Evolutionary conservation across 2,113 vertebrate species (phyloP).

Genomic region (Hiodon alosoides): DNA sequence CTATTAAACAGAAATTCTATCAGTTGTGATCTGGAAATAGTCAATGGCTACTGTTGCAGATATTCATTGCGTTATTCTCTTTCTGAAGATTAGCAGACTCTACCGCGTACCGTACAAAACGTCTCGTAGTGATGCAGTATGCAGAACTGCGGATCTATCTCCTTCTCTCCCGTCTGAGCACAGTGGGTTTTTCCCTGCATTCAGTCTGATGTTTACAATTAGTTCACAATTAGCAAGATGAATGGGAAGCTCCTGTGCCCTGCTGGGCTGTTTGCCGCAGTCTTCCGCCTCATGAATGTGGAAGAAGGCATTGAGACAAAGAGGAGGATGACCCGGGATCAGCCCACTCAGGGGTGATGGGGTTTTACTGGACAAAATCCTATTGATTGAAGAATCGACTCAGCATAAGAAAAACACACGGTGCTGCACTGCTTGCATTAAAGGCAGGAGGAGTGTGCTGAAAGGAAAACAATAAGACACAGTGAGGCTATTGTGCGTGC

Average conservation of each 20-base stretch:
- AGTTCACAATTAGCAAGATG: not conserved
- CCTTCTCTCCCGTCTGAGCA: not conserved
- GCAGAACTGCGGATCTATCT: not conserved
- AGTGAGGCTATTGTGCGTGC: not conserved
- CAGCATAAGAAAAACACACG: not conserved
- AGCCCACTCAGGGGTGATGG: not conserved
- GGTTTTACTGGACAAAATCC: not conserved
- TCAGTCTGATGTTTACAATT: slow-evolving; percentile 10
- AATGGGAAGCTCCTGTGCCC: not conserved
- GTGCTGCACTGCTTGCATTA: not conserved
- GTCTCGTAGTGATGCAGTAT: not conserved
- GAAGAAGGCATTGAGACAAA: too few species aligned
- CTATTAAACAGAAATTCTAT: too few species aligned
- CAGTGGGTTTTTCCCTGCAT: not conserved
- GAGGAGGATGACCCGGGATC: not conserved
- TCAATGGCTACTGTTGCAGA: too few species aligned
- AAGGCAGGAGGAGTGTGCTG: not conserved
- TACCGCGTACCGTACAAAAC: too few species aligned
- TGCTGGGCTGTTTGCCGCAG: not conserved
- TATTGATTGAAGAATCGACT: not conserved
- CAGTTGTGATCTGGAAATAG: too few species aligned
- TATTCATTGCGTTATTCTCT: too few species aligned
- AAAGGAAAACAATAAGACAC: not conserved
- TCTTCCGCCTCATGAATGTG: not conserved
- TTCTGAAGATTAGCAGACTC: too few species aligned